Evolutionary conservation across 2,113 vertebrate species (phyloP).

Genomic region (Corvus moneduloides): DNA sequence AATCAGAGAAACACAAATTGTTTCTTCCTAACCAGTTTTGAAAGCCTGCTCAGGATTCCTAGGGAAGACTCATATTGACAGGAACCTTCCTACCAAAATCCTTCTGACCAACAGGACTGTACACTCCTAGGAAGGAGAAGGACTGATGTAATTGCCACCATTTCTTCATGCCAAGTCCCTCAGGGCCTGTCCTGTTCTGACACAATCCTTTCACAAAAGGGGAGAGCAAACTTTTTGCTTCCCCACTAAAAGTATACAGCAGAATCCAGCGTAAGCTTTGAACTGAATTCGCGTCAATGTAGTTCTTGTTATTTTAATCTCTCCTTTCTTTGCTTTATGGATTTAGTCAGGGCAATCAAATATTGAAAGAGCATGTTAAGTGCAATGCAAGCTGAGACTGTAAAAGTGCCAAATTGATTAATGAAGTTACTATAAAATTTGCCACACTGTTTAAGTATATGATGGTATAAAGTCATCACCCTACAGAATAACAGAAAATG

Average conservation of each 20-base stretch:
- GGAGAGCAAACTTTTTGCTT: neutral
- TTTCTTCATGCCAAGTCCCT: neutral
- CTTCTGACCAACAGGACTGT: neutral
- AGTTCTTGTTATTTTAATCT: conserved; percentile 32
- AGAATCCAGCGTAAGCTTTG: neutral
- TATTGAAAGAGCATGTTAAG: neutral
- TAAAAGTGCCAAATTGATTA: conserved; percentile 23
- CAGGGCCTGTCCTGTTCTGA: neutral
- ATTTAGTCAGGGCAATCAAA: conserved; percentile 42
- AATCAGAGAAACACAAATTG: neutral
- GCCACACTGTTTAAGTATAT: neutral
- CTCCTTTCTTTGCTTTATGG: conserved; percentile 15
- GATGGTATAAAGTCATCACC: neutral
- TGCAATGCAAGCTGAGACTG: neutral
- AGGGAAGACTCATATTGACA: neutral
- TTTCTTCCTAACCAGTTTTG: neutral
- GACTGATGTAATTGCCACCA: neutral
- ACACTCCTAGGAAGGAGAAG: neutral
- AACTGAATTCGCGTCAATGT: neutral
- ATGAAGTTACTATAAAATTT: conserved; percentile 21
- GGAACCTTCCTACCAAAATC: neutral
- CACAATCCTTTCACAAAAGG: neutral
- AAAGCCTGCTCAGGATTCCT: neutral
- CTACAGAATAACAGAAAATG: neutral
- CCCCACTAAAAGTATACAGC: neutral